Evolutionary conservation across 2,113 vertebrate genomes (phyloP), one percentile per base, ranked within the genome.

Genomic region (Pluvianellus socialis): DNA sequence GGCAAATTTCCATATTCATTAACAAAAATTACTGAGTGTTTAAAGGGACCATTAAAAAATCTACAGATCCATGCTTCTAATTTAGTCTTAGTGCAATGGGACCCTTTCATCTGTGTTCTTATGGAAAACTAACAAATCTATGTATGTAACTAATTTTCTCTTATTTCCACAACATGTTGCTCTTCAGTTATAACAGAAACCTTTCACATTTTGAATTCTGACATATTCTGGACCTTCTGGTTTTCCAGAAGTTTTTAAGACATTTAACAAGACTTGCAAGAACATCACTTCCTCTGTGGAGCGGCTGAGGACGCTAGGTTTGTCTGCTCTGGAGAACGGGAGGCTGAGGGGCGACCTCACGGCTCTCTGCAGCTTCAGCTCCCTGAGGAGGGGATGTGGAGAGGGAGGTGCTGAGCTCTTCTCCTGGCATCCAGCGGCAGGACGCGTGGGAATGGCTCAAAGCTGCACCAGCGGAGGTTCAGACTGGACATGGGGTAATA

Each of bases 1-100:
- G 88, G 56, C n/a, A 93, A 95, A 90, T 90, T 97, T 95, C 92
- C 91, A 94, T 71, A 91, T 86, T 90, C 87, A 91, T 94, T 96
- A 94, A 73, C 24, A 90, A 95, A 96, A 93, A 90, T 59, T 35
- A 91, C 58, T 63, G 40, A 68, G 26, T 42, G 22, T 76, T 94
- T 75, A 92, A 86, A 91, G 44, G 27, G n/a, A 71, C 20, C 26
- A 83, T 82, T 95, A 49, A 65, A 94, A 95, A 90, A 53, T 10
- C 56, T 55, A 86, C 22, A 96, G 49, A 79, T 67, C 63, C 33
- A 55, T 68, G 32, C 26, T 72, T 63, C 79, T 94, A 71, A 90
- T 84, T 93, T 55, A 73, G n/a, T 68, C 14, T 79, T 82, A 58
- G 38, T 33, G 91, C 68, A 88, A 28, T 79, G 56, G 22, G 33